Percentiles rank a stretch among this genome's conserved stretches.
Evolutionary conservation across 2,888 invertebrate species (phyloP).

Genomic region (Thysanoteuthis rhombus): DNA sequence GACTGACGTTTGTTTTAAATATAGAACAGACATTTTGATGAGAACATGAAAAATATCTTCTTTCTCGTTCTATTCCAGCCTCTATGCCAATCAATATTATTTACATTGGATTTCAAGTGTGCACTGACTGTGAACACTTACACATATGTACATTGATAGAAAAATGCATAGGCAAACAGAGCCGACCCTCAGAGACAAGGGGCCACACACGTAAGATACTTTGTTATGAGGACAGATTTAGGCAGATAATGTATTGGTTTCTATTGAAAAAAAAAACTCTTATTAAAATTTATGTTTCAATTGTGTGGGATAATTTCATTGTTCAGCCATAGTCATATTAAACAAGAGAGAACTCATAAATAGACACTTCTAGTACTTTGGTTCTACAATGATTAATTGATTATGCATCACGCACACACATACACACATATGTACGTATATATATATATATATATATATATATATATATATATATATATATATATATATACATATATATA

Average conservation of each 20-base stretch:
- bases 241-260: neutral
- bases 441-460: neutral
- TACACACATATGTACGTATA: neutral
- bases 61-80: neutral
- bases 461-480: neutral
- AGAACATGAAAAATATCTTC: neutral
- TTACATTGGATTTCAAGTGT: neutral
- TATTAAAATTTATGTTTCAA: neutral
- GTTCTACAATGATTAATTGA: too few relatives aligned
- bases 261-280: neutral
- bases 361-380: too few relatives aligned
- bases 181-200: too few relatives aligned
- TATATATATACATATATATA: too few relatives aligned
- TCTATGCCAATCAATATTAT: neutral
- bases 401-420: neutral
- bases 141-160: neutral
- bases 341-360: too few relatives aligned
- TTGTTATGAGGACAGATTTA: neutral
- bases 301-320: neutral
- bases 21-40: slow-evolving; percentile 12
- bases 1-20: neutral
- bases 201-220: neutral
- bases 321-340: neutral
- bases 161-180: too few relatives aligned
- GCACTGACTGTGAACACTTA: neutral